These are phyloP conservation scores for Acanthis flammea DNA, from an alignment of 2,797 vertebrate genomes.

Conservation along the genomic window DNA sequence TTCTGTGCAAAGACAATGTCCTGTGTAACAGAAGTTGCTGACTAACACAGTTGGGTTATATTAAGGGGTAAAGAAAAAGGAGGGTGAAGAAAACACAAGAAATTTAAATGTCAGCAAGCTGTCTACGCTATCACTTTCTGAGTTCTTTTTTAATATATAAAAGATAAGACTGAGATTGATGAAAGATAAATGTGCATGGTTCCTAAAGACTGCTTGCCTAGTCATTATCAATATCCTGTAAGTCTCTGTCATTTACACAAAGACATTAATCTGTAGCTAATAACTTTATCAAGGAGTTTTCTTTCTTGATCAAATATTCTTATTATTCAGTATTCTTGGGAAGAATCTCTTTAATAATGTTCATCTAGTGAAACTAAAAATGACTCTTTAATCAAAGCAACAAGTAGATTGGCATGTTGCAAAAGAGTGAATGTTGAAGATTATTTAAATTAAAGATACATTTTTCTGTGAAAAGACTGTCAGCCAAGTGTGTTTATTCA, in stretches of 20 bases:
- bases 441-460: neutral
- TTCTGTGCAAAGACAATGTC: neutral
- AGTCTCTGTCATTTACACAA: neutral
- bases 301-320: neutral
- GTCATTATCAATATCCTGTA: neutral
- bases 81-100: conserved; percentile 19
- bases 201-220: neutral
- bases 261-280: neutral
- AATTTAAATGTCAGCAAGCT: conserved; percentile 11
- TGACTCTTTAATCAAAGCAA: neutral
- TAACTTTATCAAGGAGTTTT: neutral
- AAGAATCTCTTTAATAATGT: neutral
- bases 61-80: neutral
- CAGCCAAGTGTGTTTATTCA: neutral
- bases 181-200: conserved; percentile 25
- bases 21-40: neutral
- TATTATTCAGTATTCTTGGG: neutral
- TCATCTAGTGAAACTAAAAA: neutral
- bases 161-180: neutral
- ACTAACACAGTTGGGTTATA: neutral
- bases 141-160: neutral
- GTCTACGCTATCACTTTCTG: neutral
- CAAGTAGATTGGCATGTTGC: neutral
- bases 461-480: neutral
- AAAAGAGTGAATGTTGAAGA: neutral